Evolutionary conservation across 2,888 invertebrate species (phyloP).

Genomic region (Syrphus vitripennis): DNA sequence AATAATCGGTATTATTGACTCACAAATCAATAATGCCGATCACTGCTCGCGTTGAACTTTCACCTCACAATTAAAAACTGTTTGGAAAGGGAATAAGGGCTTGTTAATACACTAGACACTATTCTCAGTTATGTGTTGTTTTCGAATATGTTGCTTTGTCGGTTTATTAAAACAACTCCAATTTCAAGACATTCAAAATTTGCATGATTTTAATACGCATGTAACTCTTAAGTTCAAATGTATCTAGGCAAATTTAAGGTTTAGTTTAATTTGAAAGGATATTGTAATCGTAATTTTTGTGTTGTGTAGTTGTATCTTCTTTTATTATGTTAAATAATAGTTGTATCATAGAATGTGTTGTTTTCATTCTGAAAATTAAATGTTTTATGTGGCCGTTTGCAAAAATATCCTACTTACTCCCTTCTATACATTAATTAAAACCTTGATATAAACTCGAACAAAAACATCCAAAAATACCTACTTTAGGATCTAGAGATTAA

Average conservation of each 20-base stretch:
- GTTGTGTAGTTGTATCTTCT: background rate
- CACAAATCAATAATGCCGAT: too few relatives aligned
- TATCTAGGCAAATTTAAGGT: too few relatives aligned
- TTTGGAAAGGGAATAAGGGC: too few relatives aligned
- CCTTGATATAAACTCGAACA: background rate
- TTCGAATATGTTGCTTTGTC: too few relatives aligned
- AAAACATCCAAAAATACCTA: slow-evolving; percentile 6
- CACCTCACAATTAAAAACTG: too few relatives aligned
- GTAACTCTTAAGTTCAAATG: background rate
- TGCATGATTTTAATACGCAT: background rate
- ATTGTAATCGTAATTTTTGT: too few relatives aligned
- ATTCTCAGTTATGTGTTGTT: too few relatives aligned
- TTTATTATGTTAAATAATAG: background rate
- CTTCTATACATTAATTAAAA: background rate
- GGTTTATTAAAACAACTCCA: too few relatives aligned
- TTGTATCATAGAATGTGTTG: background rate
- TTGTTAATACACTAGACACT: too few relatives aligned
- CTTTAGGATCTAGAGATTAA: slow-evolving; percentile 40
- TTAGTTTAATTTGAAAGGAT: background rate
- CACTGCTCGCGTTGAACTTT: too few relatives aligned
- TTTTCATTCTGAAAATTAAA: background rate
- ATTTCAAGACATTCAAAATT: background rate
- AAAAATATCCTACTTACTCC: background rate
- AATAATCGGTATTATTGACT: too few relatives aligned
- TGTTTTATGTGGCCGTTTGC: background rate